phyloP scores from a whole-genome alignment of 2,888 invertebrate species.

The Nemoura dubitans region DNA sequence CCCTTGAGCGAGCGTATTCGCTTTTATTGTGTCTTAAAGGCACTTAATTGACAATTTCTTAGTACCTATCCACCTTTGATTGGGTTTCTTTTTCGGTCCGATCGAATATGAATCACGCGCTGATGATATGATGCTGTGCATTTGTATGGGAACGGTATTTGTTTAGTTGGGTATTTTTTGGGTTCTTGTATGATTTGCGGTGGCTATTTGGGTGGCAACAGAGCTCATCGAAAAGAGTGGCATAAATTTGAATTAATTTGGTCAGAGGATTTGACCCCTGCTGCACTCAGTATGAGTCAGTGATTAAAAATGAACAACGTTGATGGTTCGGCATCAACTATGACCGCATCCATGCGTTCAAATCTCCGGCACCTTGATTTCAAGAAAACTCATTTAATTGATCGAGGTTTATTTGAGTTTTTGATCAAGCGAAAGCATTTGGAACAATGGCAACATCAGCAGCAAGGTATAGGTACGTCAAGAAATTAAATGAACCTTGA shows the following conservation, averaged over 20 bases:
- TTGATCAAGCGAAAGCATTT: too few relatives aligned
- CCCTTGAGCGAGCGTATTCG: conserved; percentile 15
- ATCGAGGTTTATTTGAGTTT: too few relatives aligned
- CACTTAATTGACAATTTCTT: neutral
- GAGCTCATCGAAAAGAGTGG: neutral
- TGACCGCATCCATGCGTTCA: neutral
- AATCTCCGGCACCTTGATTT: neutral
- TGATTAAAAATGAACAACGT: neutral
- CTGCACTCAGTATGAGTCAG: neutral
- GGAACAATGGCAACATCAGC: too few relatives aligned
- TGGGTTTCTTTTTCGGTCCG: neutral
- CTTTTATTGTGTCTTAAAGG: conserved; percentile 16
- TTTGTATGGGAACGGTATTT: too few relatives aligned
- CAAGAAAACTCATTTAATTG: too few relatives aligned
- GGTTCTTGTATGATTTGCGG: neutral
- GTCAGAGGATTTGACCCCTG: neutral
- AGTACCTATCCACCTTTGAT: neutral
- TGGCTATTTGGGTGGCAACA: neutral
- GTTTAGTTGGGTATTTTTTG: neutral
- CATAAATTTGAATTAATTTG: neutral
- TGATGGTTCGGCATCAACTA: neutral
- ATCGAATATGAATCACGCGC: neutral
- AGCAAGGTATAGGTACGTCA: too few relatives aligned
- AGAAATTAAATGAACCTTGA: too few relatives aligned
- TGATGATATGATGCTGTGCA: too few relatives aligned